phyloP scores from a whole-genome alignment of 2,113 vertebrate species.

The Saccopteryx bilineata region DNA sequence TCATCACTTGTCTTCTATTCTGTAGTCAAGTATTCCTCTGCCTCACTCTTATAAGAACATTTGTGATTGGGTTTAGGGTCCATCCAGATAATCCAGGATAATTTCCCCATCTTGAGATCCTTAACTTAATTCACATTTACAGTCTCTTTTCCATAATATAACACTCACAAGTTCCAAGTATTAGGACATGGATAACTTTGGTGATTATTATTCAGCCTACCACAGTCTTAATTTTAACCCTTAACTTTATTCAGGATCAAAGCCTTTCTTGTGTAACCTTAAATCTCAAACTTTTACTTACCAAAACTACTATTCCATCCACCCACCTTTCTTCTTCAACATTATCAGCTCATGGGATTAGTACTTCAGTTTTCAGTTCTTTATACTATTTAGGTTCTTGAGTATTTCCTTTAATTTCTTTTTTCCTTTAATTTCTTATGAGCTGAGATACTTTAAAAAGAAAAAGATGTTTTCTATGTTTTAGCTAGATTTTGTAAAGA shows the following conservation, averaged over 20 bases:
- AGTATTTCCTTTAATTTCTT: constrained; percentile 14
- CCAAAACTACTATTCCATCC: background rate
- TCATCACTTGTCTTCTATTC: background rate
- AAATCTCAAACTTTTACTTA: constrained; percentile 26
- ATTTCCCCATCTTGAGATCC: background rate
- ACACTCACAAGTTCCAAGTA: background rate
- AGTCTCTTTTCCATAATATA: background rate
- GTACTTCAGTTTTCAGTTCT: background rate
- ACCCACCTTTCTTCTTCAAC: background rate
- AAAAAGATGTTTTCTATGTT: background rate
- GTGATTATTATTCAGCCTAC: background rate
- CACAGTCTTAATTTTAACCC: background rate
- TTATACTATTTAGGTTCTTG: background rate
- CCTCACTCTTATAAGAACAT: background rate
- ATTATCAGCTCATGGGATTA: background rate
- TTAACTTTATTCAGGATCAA: background rate
- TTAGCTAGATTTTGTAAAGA: background rate
- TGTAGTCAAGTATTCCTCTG: background rate
- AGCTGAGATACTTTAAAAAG: background rate
- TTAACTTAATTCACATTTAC: background rate
- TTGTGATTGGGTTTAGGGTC: background rate
- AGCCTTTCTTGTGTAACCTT: background rate
- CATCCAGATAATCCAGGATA: background rate
- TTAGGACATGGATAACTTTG: background rate
- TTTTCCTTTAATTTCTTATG: constrained; percentile 15